Evolutionary conservation across 1,140 invertebrate species (phyloP), one percentile per base, ranked within the genome.

Genomic region (Listronotus oregonensis): DNA sequence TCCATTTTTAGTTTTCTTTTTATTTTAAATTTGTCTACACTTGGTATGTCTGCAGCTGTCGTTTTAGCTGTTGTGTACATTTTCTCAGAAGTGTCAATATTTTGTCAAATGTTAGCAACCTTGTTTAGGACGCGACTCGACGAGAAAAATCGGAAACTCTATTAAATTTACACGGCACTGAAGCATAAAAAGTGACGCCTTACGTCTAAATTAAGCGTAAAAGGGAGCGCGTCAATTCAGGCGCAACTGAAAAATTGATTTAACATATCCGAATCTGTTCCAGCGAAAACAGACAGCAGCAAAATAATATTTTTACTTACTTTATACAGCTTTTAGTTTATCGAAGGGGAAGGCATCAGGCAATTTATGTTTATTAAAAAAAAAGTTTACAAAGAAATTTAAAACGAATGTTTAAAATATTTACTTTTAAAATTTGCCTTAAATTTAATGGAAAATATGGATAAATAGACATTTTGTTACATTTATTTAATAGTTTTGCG

Each of bases 171-270:
- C 42, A 43, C 46, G 37, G 58, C 39, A 51, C 37, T 44, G 46
- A 61, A 51, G 49, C 49, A 51, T 50, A 61, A 61, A 63, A 63
- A 63, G 46, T 61, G 58, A 61, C 44, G 47, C 40, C 51, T 54
- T 63, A 44, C 12, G 42, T 7, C 49, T 46, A 54, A 63, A 63
- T 54, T 55, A 54, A 54, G 18, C 60, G 49, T 54, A 40, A 63
- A 63, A 54, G 34, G 50, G 51, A 63, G 60, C 60, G 60, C 40
- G 60, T 31, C 31, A 63, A 63, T 54, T 63, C 60, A 21, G 52
- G 60, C 60, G 40, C 40, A 54, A 50, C 42, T 54, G 51, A 44
- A 63, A 63, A 63, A 63, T 63, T 63, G 60, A 63, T 63, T 63
- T 63, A 63, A 63, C 60, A 63, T 63, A 63, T 63, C 40, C 51